phyloP scores from a whole-genome alignment of 2,113 vertebrate species.

The Orcinus orca region DNA sequence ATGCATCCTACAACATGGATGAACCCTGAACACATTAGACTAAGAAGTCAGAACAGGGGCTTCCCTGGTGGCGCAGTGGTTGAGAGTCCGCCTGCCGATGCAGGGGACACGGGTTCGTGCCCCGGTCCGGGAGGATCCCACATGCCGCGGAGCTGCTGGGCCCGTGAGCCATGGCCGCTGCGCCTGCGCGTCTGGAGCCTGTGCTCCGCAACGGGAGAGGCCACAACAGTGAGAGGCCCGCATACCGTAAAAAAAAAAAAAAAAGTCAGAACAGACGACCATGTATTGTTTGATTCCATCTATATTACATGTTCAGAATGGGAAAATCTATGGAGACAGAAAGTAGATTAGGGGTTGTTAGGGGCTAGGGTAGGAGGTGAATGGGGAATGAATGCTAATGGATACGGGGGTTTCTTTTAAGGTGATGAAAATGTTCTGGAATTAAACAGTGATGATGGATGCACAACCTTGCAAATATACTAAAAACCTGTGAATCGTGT shows the following conservation, averaged over 20 bases:
- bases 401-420: accelerated
- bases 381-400: background rate
- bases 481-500: background rate
- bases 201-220: too few relatives aligned
- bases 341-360: background rate
- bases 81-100: too few relatives aligned
- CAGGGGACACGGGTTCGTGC: too few relatives aligned
- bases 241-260: too few relatives aligned
- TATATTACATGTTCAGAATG: background rate
- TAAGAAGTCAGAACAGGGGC: background rate
- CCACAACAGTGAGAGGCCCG: too few relatives aligned
- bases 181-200: too few relatives aligned
- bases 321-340: background rate
- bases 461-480: background rate
- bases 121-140: too few relatives aligned
- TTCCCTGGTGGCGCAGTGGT: too few relatives aligned
- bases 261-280: background rate
- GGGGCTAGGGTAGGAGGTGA: background rate
- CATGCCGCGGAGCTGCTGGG: too few relatives aligned
- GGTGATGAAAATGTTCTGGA: background rate
- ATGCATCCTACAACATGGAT: background rate
- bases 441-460: background rate
- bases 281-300: background rate
- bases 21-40: background rate
- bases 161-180: too few relatives aligned